Evolutionary conservation across 2,797 vertebrate species (phyloP).

Genomic region (Nasua narica): DNA sequence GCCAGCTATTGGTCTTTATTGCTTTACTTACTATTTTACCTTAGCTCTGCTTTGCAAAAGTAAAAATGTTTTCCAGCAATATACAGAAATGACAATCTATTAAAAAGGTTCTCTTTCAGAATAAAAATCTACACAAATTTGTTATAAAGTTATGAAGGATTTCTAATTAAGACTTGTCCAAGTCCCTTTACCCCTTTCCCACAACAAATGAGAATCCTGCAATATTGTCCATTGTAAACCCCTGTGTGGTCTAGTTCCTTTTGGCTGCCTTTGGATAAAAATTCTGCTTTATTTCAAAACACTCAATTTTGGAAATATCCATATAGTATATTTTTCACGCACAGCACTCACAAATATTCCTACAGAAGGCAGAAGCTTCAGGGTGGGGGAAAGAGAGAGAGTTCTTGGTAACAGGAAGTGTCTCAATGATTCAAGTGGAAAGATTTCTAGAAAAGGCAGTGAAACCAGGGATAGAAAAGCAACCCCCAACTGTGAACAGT

Average conservation of each 20-base stretch:
- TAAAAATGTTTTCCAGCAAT: background rate
- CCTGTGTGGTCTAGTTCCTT: background rate
- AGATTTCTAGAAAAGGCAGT: slow-evolving; percentile 51
- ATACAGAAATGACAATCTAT: background rate
- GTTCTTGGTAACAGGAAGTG: slow-evolving; percentile 43
- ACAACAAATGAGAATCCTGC: background rate
- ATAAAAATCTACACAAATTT: background rate
- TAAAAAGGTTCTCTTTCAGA: background rate
- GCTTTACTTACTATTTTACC: background rate
- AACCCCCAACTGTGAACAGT: slow-evolving; percentile 63
- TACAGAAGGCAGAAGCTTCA: background rate
- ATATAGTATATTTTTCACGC: background rate
- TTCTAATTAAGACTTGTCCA: background rate
- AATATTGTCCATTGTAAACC: background rate
- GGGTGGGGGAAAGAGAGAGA: background rate
- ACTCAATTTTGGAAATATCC: background rate
- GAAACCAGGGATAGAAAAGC: slow-evolving; percentile 50
- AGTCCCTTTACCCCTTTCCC: background rate
- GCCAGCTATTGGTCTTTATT: background rate
- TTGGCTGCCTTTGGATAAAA: background rate
- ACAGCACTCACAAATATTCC: background rate
- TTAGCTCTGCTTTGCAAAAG: background rate
- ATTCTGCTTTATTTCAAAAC: slow-evolving; percentile 25
- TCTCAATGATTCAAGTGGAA: slow-evolving; percentile 38
- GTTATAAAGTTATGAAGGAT: background rate